A percentile compares a stretch with the other conserved stretches of the same genome.
Evolutionary conservation across 2,113 vertebrate genomes (phyloP).

Genomic region (Asarcornis scutulata): DNA sequence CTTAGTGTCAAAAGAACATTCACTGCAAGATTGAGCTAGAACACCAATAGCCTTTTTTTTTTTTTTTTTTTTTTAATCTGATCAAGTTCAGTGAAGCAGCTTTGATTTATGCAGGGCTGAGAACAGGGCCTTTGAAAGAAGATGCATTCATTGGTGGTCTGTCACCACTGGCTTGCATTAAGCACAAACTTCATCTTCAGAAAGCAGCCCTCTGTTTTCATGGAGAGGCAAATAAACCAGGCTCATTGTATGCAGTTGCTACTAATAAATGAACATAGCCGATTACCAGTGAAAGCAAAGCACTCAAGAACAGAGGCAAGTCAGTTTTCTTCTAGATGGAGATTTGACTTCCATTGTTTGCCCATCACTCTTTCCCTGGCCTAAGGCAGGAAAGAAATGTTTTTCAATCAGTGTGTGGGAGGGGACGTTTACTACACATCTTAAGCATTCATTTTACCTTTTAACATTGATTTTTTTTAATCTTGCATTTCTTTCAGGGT

Average conservation of each 20-base stretch:
- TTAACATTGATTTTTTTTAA: neutral
- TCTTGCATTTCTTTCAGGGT: conserved; percentile 68
- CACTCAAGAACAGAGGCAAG: conserved; percentile 5
- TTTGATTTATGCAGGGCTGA: neutral
- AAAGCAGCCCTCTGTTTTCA: neutral
- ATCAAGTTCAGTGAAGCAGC: neutral
- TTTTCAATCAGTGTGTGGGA: conserved; percentile 7
- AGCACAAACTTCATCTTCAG: neutral
- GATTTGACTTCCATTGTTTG: conserved; percentile 51
- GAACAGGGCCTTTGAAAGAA: neutral
- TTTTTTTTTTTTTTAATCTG: neutral
- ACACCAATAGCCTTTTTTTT: neutral
- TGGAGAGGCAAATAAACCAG: neutral
- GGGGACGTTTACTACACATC: neutral
- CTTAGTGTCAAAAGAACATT: neutral
- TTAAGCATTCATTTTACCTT: neutral
- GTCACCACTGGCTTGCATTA: neutral
- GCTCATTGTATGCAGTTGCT: neutral
- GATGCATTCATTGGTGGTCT: neutral
- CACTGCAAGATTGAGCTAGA: neutral
- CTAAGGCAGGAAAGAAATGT: conserved; percentile 4
- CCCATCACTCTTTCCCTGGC: neutral
- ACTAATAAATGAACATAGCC: neutral
- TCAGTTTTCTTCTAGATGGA: conserved; percentile 46
- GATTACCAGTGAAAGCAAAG: conserved; percentile 50